Evolutionary conservation across 1,140 invertebrate genomes (phyloP).

Genomic region (Prorops nasuta): DNA sequence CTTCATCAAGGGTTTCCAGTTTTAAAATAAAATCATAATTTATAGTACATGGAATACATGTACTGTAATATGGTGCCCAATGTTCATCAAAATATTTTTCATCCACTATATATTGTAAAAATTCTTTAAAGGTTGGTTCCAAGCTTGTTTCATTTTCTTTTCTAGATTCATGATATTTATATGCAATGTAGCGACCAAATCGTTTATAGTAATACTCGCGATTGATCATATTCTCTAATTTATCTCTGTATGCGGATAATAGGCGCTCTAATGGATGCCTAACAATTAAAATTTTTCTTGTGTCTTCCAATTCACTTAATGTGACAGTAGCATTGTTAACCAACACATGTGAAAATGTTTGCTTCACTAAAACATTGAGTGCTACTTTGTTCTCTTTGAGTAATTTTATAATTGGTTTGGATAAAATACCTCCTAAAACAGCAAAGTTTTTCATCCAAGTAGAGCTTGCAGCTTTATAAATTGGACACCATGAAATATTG

Average conservation of each 20-base stretch:
- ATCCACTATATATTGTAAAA: conserved; percentile 62
- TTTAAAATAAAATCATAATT: conserved; percentile 53
- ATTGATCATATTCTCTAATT: conserved; percentile 56
- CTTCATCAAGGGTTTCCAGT: conserved; percentile 54
- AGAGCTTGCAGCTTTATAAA: conserved; percentile 61
- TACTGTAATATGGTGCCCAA: conserved; percentile 51
- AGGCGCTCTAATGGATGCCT: conserved; percentile 67
- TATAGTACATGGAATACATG: conserved; percentile 51
- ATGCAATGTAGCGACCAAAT: conserved; percentile 44
- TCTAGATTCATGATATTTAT: conserved; percentile 49
- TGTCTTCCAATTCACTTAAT: conserved; percentile 30
- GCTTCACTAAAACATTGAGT: too few relatives aligned
- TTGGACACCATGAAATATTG: conserved; percentile 58
- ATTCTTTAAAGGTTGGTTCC: conserved; percentile 69
- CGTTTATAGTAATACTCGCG: conserved; percentile 50
- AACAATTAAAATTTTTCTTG: conserved; percentile 52
- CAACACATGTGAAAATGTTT: conserved; percentile 8
- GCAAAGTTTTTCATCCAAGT: conserved; percentile 60
- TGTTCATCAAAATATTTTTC: conserved; percentile 57
- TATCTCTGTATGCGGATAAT: conserved; percentile 66
- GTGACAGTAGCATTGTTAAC: neutral
- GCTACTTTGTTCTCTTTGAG: too few relatives aligned
- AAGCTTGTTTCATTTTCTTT: conserved; percentile 20
- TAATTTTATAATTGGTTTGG: conserved; percentile 25
- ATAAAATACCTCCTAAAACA: conserved; percentile 53